Percentiles rank a stretch among this genome's conserved stretches.
These are phyloP conservation scores for Physocephala rufipes DNA, from an alignment of 2,888 invertebrate species.

Conservation along the genomic window DNA sequence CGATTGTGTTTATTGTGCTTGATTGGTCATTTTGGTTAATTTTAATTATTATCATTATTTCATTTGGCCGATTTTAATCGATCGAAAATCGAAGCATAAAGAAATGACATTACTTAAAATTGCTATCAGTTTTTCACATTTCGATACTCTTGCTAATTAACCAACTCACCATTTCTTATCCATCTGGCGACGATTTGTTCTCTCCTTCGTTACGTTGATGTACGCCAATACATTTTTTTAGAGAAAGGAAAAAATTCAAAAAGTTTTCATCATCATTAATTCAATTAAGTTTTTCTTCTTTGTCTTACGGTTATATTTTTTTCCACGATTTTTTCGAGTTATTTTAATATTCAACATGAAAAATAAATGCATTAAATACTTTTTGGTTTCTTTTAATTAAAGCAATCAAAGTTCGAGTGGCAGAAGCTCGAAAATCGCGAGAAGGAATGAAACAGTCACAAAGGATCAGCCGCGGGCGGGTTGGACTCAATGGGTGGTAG, in stretches of 20 bases:
- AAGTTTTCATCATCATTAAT: constrained; percentile 24
- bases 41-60: no score
- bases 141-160: no score
- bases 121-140: no score
- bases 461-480: background rate
- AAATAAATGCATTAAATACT: constrained; percentile 30
- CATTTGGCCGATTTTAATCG: no score
- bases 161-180: no score
- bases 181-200: no score
- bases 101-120: no score
- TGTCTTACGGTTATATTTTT: background rate
- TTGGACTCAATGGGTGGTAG: background rate
- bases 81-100: no score
- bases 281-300: constrained; percentile 20
- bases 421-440: background rate
- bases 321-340: background rate
- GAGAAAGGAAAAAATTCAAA: background rate
- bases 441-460: constrained; percentile 5
- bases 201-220: background rate
- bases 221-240: background rate
- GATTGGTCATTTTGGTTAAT: no score
- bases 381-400: constrained; percentile 35
- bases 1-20: no score
- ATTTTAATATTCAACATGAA: constrained; percentile 12
- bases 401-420: constrained; percentile 27